phyloP scores from a whole-genome alignment of 2,797 vertebrate species.

The Aythya fuligula region DNA sequence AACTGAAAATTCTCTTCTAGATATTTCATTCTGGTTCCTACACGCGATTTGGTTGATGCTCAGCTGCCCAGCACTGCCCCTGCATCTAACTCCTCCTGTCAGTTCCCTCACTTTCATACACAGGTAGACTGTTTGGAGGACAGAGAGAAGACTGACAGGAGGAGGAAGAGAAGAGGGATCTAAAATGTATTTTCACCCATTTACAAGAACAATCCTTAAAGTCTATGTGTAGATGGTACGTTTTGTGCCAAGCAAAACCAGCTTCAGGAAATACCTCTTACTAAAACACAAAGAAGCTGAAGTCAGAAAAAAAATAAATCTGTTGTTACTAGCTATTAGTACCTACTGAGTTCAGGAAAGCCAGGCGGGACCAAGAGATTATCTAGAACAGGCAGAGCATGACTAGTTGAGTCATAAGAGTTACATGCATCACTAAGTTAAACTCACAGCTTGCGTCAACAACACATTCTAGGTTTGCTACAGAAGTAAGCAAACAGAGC shows the following conservation, averaged over 20 bases:
- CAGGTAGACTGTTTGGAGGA: not conserved
- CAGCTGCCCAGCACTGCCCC: not conserved
- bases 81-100: not conserved
- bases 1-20: not conserved
- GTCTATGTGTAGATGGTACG: not conserved
- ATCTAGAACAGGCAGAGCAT: not conserved
- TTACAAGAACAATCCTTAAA: not conserved
- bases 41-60: not conserved
- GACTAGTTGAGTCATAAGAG: not conserved
- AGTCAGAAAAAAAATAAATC: not conserved
- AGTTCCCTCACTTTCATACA: not conserved
- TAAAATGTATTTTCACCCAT: not conserved
- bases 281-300: conserved; percentile 9
- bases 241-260: not conserved
- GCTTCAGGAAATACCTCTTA: conserved; percentile 52
- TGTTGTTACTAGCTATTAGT: not conserved
- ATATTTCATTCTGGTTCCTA: not conserved
- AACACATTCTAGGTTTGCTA: not conserved
- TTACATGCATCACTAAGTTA: not conserved
- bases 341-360: not conserved
- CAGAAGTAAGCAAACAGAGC: not conserved
- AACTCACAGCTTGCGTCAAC: not conserved
- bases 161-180: not conserved
- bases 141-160: not conserved
- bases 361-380: not conserved